A percentile compares a stretch with the other conserved stretches of the same genome.
phyloP scores from a whole-genome alignment of 2,797 vertebrate species.

The Leuciscus waleckii region DNA sequence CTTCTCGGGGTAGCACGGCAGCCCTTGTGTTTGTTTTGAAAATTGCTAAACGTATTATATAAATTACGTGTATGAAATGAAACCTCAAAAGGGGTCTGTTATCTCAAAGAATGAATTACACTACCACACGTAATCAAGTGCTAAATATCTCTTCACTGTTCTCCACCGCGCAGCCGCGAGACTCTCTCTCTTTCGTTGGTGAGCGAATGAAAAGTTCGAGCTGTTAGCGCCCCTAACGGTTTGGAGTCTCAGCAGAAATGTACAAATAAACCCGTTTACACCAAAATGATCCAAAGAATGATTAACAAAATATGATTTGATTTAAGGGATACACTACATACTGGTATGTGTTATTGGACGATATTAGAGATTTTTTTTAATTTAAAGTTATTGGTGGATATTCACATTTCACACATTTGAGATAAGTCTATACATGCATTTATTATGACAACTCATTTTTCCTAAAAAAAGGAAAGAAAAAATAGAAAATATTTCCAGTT shows the following conservation, averaged over 20 bases:
- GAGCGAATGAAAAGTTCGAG: background rate
- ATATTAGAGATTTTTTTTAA: background rate
- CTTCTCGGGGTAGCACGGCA: background rate
- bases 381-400: background rate
- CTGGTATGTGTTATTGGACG: background rate
- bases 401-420: background rate
- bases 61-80: background rate
- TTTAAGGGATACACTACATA: background rate
- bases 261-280: background rate
- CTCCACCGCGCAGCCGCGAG: constrained; percentile 11
- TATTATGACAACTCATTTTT: constrained; percentile 32
- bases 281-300: background rate
- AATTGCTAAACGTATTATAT: background rate
- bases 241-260: background rate
- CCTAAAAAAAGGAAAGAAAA: constrained; percentile 1
- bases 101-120: background rate
- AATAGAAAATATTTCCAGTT: constrained; percentile 12
- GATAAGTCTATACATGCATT: constrained; percentile 18
- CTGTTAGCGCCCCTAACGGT: background rate
- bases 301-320: background rate
- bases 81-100: background rate
- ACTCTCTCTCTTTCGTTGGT: background rate
- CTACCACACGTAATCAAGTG: background rate
- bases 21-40: background rate
- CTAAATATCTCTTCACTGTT: background rate